phyloP scores from a whole-genome alignment of 30 jellyfish, hydroid and myxozoan species.

The Cassiopea xamachana region DNA sequence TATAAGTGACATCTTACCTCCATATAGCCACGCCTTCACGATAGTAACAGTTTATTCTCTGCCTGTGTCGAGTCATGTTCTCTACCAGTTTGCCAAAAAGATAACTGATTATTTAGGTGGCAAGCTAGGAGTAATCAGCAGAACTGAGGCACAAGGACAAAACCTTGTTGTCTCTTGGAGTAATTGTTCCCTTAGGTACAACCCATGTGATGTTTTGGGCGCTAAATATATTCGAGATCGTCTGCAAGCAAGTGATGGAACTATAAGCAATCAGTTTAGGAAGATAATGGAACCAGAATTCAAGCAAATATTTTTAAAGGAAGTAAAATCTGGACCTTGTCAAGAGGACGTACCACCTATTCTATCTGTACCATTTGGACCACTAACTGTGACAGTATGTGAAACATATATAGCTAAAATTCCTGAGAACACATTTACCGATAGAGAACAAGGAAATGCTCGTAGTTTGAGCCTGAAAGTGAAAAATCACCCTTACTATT shows the following conservation, averaged over 20 bases:
- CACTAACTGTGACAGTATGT: slow-evolving; percentile 69
- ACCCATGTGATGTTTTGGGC: slow-evolving; percentile 81
- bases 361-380: slow-evolving; percentile 60
- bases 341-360: slow-evolving; percentile 70
- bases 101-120: slow-evolving; percentile 58
- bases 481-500: slow-evolving; percentile 14
- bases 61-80: slow-evolving; percentile 18
- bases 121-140: slow-evolving; percentile 53
- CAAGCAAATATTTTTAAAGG: slow-evolving; percentile 45
- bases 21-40: slow-evolving; percentile 59
- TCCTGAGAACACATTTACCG: slow-evolving; percentile 81
- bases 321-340: slow-evolving; percentile 77
- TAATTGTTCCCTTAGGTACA: slow-evolving; percentile 72
- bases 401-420: slow-evolving; percentile 50
- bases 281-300: slow-evolving; percentile 67
- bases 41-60: slow-evolving; percentile 25
- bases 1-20: slow-evolving; percentile 30
- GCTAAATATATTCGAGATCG: slow-evolving; percentile 25
- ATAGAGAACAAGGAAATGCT: slow-evolving; percentile 85
- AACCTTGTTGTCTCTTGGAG: slow-evolving; percentile 56
- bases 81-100: slow-evolving; percentile 61
- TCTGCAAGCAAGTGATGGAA: slow-evolving; percentile 37
- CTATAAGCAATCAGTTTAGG: slow-evolving; percentile 33
- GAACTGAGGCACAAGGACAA: slow-evolving; percentile 60
- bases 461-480: slow-evolving; percentile 64